Percentiles rank a stretch among this genome's conserved stretches.
Evolutionary conservation across 2,113 vertebrate genomes (phyloP).

Genomic region (Hystrix cristata): DNA sequence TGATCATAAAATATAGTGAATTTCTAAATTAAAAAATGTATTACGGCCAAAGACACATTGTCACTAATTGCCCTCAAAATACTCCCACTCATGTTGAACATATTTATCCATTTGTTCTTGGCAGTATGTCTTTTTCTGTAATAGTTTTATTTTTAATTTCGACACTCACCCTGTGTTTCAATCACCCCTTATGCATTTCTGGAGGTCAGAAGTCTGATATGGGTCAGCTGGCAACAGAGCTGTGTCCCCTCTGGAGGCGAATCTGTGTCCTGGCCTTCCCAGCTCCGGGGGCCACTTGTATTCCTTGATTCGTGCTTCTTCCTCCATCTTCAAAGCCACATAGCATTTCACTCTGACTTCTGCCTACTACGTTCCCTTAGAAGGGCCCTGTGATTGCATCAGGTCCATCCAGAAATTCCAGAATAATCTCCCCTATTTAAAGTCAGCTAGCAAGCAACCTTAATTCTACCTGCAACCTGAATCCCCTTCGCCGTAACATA

Average conservation of each 20-base stretch:
- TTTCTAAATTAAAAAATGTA: not conserved
- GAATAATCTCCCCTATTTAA: not conserved
- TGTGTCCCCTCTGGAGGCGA: rapidly evolving
- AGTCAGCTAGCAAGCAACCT: not conserved
- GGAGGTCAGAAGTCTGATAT: not conserved
- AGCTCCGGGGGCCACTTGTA: not conserved
- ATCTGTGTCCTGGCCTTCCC: not conserved
- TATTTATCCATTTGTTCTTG: not conserved
- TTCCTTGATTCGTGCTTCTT: not conserved
- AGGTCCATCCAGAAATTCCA: not conserved
- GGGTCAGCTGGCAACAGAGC: not conserved
- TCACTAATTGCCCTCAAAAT: not conserved
- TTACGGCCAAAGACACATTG: not conserved
- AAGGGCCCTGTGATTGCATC: not conserved
- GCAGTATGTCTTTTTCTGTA: not conserved
- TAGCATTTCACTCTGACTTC: rapidly evolving
- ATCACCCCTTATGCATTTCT: not conserved
- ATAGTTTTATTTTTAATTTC: not conserved
- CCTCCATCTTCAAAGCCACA: not conserved
- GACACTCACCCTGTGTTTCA: not conserved
- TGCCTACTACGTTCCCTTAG: too few species aligned
- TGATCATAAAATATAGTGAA: not conserved
- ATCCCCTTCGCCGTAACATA: not conserved
- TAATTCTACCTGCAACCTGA: not conserved
- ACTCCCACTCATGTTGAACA: not conserved